Evolutionary conservation across 2,888 invertebrate genomes (phyloP), one percentile per base, ranked within the genome.

Genomic region (Agrotis segetum): DNA sequence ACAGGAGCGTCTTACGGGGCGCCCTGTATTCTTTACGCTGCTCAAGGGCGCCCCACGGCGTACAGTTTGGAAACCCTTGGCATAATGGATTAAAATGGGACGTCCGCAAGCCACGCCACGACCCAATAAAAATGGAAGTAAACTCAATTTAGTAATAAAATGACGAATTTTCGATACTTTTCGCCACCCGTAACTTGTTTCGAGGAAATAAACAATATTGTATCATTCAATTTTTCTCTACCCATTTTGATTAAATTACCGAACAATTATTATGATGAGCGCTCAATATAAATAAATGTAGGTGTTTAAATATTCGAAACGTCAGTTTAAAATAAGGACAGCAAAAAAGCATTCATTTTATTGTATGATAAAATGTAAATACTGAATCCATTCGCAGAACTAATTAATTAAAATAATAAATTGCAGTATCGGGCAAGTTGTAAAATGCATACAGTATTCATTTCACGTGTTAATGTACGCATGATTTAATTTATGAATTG

Each of bases 111-210:
- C 55, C 70, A 58, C 66, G 58, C 62, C 53, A 47, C 50, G 63
- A 34, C 60, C 66, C 71, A 77, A 76, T 78, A 74, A 79, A 74
- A 74, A 52, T 24, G 46, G 29, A 70, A 79, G 72, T 72, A 78
- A 78, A 85, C 55, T 78, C 73, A 74, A 76, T 85, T 74, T 71
- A 73, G 62, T 79, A 79, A 85, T 73, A 81, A 83, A 77, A 79
- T 71, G 72, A 65, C 62, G 67, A 83, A 69, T 74, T 71, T 79
- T 70, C 59, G 62, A 79, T 69, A 76, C 71, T 81, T 79, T 75
- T 74, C 40, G 56, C 44, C 64, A 60, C 67, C 71, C 19, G 56
- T 77, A 68, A 76, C 46, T 77, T 74, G 52, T 73, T 81, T 79
- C 67, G 29, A 47, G 62, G 49, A 72, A 72, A 76, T 74, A 50